Conservation (phyloP, 2,113 vertebrate genomes). For the Lethenteron reissneri region DNA sequence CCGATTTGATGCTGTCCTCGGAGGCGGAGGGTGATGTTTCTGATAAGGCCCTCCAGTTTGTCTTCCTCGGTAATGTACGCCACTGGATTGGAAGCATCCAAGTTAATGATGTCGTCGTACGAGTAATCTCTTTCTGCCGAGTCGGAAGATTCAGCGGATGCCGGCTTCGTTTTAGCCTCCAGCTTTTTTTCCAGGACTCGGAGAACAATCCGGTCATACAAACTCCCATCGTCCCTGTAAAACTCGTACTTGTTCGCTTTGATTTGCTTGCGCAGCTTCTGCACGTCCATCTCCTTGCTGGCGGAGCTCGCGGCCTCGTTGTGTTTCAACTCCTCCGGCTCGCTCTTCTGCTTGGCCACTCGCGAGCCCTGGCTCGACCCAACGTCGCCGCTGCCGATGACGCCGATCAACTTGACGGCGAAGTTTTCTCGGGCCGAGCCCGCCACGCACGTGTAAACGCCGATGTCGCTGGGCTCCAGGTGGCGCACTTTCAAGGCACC, state of each 20-base stretch:
- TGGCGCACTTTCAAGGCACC: conserved; percentile 50
- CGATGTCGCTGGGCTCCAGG: conserved; percentile 30
- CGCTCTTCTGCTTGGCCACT: conserved; percentile 8
- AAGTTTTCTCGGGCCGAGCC: conserved; percentile 32
- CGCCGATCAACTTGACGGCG: conserved; percentile 31
- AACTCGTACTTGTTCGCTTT: conserved; percentile 35
- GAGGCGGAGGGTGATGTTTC: too few relatives aligned
- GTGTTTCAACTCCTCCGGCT: conserved; percentile 8
- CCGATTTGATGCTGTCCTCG: too few relatives aligned
- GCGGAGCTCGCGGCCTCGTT: conserved; percentile 24
- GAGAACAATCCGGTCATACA: too few relatives aligned
- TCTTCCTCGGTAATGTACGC: too few relatives aligned
- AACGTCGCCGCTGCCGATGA: too few relatives aligned
- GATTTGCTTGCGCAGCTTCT: conserved; percentile 23
- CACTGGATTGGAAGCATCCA: too few relatives aligned
- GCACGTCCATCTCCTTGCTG: conserved; percentile 31
- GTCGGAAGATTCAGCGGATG: too few relatives aligned
- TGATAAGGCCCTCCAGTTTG: too few relatives aligned
- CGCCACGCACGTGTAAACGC: conserved; percentile 44
- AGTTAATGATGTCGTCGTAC: too few relatives aligned
- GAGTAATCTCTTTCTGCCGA: too few relatives aligned
- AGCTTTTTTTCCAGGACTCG: too few relatives aligned
- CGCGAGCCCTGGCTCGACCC: conserved; percentile 6
- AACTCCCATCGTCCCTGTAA: conserved; percentile 14
- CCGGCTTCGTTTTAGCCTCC: too few relatives aligned